Evolutionary conservation across 2,797 vertebrate genomes (phyloP).

Genomic region (Hemitrygon akajei): DNA sequence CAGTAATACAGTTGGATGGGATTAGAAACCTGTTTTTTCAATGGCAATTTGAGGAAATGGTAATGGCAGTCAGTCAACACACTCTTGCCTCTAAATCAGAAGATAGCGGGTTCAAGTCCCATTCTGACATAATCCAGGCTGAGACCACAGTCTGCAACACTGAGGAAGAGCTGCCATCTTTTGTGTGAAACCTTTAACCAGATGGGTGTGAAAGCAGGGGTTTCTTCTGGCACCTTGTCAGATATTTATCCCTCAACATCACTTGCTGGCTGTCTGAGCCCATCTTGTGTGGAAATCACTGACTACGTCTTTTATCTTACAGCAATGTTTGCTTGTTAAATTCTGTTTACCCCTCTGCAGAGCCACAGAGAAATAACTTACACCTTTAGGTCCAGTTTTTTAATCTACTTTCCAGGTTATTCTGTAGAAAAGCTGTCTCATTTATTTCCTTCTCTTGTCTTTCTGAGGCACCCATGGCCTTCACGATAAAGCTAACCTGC

Average conservation of each 20-base stretch:
- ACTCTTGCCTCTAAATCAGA: not conserved
- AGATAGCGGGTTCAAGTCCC: not conserved
- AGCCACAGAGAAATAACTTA: not conserved
- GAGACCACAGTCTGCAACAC: not conserved
- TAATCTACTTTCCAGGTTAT: not conserved
- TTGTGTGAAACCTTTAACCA: not conserved
- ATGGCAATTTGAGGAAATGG: not conserved
- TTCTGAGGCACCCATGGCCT: not conserved
- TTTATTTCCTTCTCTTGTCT: not conserved
- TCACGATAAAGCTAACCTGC: not conserved
- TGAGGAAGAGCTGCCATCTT: not conserved
- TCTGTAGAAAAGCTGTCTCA: not conserved
- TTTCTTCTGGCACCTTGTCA: too few relatives aligned
- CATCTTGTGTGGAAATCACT: not conserved
- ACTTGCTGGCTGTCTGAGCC: not conserved
- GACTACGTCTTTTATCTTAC: not conserved
- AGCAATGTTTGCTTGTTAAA: not conserved
- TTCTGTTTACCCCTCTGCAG: not conserved
- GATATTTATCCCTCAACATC: not conserved
- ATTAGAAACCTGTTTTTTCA: not conserved
- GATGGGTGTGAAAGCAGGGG: not conserved
- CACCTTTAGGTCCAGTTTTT: not conserved
- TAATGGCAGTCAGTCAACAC: not conserved
- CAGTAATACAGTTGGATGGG: not conserved
- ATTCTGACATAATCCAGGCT: not conserved